Percentiles rank a stretch among this genome's conserved stretches.
phyloP scores from a whole-genome alignment of 1,140 invertebrate species.

The Neocloeon triangulifer region DNA sequence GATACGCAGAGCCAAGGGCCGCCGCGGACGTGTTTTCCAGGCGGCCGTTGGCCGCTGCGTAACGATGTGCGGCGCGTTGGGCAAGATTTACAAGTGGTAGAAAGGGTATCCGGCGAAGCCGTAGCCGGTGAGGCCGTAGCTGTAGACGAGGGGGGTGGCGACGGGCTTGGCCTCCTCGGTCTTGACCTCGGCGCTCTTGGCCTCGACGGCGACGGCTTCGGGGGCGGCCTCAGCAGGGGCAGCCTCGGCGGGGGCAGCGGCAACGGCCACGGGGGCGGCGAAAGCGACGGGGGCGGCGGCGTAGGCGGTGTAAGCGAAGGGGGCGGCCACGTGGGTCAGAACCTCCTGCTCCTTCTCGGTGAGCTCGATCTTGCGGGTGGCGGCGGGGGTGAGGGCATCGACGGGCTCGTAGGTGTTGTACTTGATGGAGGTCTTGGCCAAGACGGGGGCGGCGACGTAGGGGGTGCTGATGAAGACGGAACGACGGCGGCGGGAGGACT shows the following conservation, averaged over 20 bases:
- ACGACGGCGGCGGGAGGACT: neutral
- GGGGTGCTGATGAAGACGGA: neutral
- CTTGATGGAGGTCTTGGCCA: slow-evolving; percentile 7
- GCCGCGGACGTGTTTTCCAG: too few species aligned
- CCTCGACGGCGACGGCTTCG: neutral
- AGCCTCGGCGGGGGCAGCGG: neutral
- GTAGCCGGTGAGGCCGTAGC: too few species aligned
- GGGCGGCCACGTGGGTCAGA: slow-evolving; percentile 5
- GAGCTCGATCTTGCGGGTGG: slow-evolving; percentile 8
- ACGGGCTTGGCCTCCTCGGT: neutral
- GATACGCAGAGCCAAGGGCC: too few species aligned
- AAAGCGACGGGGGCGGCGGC: slow-evolving; percentile 7
- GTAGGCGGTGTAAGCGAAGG: slow-evolving; percentile 6
- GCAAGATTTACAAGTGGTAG: too few species aligned
- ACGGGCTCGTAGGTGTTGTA: slow-evolving; percentile 7
- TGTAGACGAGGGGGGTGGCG: neutral
- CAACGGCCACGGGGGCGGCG: slow-evolving; percentile 7
- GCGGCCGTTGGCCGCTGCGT: too few species aligned
- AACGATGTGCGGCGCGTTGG: too few species aligned
- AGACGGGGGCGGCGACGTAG: slow-evolving; percentile 2
- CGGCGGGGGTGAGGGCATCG: slow-evolving; percentile 7
- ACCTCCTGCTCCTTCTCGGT: slow-evolving; percentile 9
- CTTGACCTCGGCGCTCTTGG: neutral
- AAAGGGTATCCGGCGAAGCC: too few species aligned
- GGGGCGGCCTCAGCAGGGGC: neutral